These are phyloP conservation scores for Pheosia tremula DNA, from an alignment of 2,888 invertebrate genomes.

Conservation along the genomic window DNA sequence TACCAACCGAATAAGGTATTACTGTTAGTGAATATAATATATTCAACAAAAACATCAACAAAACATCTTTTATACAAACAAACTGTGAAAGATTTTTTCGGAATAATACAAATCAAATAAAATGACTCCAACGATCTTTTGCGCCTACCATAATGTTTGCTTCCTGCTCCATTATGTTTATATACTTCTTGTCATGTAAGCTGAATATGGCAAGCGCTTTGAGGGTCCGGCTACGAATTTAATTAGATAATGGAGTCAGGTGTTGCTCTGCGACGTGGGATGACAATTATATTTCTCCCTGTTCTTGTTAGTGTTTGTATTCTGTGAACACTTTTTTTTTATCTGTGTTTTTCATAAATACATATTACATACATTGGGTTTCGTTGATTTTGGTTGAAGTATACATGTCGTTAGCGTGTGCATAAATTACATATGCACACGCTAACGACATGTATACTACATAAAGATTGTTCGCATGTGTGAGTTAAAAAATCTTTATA, in stretches of 20 bases:
- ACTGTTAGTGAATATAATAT: no score
- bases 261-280: conserved; percentile 20
- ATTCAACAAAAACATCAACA: no score
- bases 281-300: conserved; percentile 24
- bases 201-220: conserved; percentile 26
- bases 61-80: no score
- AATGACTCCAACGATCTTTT: background rate
- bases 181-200: conserved; percentile 7
- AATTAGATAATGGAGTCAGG: conserved; percentile 36
- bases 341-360: no score
- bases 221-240: conserved; percentile 20
- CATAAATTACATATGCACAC: no score
- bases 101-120: background rate
- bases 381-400: no score
- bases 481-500: no score
- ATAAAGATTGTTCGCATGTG: no score
- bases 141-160: background rate
- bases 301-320: conserved; percentile 6
- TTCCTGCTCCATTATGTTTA: background rate
- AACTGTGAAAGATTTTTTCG: no score
- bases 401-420: no score
- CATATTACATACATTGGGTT: background rate
- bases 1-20: no score
- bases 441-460: no score
- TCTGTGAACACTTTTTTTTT: background rate